These are phyloP conservation scores for Spea bombifrons DNA, from an alignment of 2,113 vertebrate genomes.

Conservation along the genomic window DNA sequence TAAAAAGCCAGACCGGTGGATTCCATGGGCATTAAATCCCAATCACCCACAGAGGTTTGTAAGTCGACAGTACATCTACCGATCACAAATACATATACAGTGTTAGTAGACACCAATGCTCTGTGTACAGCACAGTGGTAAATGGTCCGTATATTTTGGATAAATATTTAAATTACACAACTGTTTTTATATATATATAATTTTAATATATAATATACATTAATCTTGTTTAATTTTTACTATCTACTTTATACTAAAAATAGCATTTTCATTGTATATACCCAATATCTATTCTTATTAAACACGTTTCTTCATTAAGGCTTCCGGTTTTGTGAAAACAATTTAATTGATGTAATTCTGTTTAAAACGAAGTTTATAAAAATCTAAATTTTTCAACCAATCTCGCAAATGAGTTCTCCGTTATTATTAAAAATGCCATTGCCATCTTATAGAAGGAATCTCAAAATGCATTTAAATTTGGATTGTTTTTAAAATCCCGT, in stretches of 20 bases:
- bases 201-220: constrained; percentile 36
- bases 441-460: background rate
- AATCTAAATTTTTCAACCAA: no score
- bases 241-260: constrained; percentile 11
- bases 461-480: background rate
- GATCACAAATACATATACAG: background rate
- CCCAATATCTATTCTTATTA: background rate
- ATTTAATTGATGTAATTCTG: no score
- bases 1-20: background rate
- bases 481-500: constrained; percentile 5
- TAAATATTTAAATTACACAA: constrained; percentile 29
- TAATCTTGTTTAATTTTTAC: constrained; percentile 18
- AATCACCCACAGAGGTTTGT: background rate
- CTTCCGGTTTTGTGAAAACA: constrained; percentile 16
- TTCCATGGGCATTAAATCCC: background rate
- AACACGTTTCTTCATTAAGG: constrained; percentile 1
- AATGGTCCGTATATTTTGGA: constrained; percentile 9
- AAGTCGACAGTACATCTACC: constrained; percentile 2
- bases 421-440: background rate
- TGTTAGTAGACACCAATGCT: constrained; percentile 1
- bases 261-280: constrained; percentile 22
- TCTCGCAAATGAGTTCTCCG: no score
- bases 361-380: no score
- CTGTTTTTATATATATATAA: constrained; percentile 20
- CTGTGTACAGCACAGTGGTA: constrained; percentile 29